These are phyloP conservation scores for Hydra vulgaris DNA, from an alignment of 30 jellyfish, hydroid and myxozoan genomes.

Conservation along the genomic window DNA sequence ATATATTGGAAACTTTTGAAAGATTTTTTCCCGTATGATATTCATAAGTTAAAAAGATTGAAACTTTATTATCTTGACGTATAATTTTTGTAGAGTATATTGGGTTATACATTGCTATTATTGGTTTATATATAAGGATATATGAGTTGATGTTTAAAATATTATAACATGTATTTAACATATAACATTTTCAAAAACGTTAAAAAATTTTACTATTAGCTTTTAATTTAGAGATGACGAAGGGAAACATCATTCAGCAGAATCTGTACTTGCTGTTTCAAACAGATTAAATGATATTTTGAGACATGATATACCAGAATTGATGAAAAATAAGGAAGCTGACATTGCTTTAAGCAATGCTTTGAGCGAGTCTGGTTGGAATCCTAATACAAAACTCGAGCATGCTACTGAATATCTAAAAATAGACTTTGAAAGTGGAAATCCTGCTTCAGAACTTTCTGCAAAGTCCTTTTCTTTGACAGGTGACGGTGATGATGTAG, in stretches of 20 bases:
- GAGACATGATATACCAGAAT: neutral
- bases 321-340: neutral
- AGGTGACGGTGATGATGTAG: constrained; percentile 49
- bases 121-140: too few relatives aligned
- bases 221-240: neutral
- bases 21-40: too few relatives aligned
- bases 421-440: constrained; percentile 42
- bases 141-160: too few relatives aligned
- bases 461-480: constrained; percentile 5
- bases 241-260: neutral
- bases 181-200: too few relatives aligned
- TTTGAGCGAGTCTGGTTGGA: constrained; percentile 42
- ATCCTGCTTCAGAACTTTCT: constrained; percentile 28
- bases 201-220: too few relatives aligned
- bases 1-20: too few relatives aligned
- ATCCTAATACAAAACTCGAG: constrained; percentile 3
- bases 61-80: too few relatives aligned
- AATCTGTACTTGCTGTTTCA: neutral
- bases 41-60: too few relatives aligned
- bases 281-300: neutral
- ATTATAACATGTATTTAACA: too few relatives aligned
- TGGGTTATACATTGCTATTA: too few relatives aligned
- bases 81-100: too few relatives aligned
- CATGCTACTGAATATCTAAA: constrained; percentile 34
- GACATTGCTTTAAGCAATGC: neutral